Evolutionary conservation across 1,140 invertebrate genomes (phyloP), one percentile per base, ranked within the genome.

Genomic region (Argopecten irradians): DNA sequence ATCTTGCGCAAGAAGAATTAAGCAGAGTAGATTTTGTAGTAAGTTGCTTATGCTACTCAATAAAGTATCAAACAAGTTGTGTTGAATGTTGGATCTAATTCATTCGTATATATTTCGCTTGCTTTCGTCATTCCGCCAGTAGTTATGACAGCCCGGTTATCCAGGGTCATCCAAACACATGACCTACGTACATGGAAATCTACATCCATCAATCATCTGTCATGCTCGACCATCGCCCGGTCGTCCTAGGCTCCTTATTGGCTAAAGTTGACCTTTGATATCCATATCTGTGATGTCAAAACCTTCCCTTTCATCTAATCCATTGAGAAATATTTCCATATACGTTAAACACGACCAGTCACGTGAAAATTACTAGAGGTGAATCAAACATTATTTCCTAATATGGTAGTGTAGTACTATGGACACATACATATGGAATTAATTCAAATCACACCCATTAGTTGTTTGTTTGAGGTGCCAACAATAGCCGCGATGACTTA

Each of bases 321-420:
- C 55, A 71, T 71, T 71, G 55, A 71, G 11, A n/a, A 71, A 0
- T 71, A 5, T n/a, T 71, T 3, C 55, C 55, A 71, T 28, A 71
- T 71, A 71, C n/a, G 55, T 22, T 28, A 71, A 71, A 71, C 55
- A 11, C 11, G n/a, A 71, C 55, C 22, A 28, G 5, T 71, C 22
- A 71, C 55, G 11, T 5, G 5, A n/a, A 3, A 71, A n/a, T 28
- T 1, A 0, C 28, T 71, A n/a, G 13, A 13, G 22, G 2, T 11
- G 5, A 22, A 71, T 71, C 28, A n/a, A n/a, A n/a, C 5, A 28
- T 3, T 71, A 71, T n/a, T 71, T 71, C 55, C 55, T 28, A 71
- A 71, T 71, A 71, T 28, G 55, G 55, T 71, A n/a, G n/a, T 71
- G 55, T 71, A 71, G 55, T 71, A 71, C 55, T 71, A 71, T 71